These are phyloP conservation scores for Fragum sueziense DNA, from an alignment of 2,888 invertebrate species.

Conservation along the genomic window DNA sequence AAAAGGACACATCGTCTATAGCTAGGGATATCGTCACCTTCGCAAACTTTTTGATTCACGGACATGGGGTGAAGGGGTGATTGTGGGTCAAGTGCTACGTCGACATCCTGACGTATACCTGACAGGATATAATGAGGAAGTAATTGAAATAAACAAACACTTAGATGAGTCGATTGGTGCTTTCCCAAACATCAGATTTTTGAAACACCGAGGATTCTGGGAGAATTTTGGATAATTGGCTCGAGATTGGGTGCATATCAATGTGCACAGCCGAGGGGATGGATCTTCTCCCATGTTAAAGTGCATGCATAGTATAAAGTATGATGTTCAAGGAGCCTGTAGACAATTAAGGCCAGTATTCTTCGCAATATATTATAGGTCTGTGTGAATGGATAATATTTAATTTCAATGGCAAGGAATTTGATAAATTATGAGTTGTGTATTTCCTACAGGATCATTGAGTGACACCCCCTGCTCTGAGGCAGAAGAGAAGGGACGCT, in stretches of 20 bases:
- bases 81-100: not conserved
- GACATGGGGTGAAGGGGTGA: not conserved
- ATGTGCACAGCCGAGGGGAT: not conserved
- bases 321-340: not conserved
- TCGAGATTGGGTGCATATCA: not conserved
- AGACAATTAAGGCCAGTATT: not conserved
- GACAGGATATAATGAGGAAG: not conserved
- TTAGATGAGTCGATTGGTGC: not conserved
- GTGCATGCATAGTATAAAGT: not conserved
- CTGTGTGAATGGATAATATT: too few species aligned
- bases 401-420: too few species aligned
- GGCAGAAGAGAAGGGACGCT: too few species aligned
- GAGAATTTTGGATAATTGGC: not conserved
- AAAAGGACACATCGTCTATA: not conserved
- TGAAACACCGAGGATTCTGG: not conserved
- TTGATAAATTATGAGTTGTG: too few species aligned
- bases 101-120: not conserved
- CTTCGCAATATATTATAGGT: too few species aligned
- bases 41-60: not conserved
- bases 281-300: not conserved
- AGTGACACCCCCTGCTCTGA: too few species aligned
- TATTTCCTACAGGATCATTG: too few species aligned
- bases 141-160: not conserved
- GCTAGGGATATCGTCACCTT: not conserved
- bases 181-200: not conserved